Evolutionary conservation across 1,140 invertebrate genomes (phyloP).

Genomic region (Bactericera cockerelli): DNA sequence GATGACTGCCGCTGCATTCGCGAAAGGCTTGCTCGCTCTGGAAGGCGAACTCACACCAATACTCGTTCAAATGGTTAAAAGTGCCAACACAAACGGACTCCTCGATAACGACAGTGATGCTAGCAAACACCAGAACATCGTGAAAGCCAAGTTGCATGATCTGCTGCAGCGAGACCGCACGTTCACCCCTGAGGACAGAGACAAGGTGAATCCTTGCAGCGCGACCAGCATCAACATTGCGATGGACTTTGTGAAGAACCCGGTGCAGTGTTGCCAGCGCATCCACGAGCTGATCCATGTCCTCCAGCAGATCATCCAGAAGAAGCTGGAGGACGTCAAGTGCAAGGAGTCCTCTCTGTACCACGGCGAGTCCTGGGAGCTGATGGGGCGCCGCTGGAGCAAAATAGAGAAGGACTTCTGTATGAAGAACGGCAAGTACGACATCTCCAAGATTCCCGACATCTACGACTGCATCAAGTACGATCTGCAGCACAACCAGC

Average conservation of each 20-base stretch:
- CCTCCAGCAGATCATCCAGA: slow-evolving; percentile 66
- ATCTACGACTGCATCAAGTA: slow-evolving; percentile 99
- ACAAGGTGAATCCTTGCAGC: slow-evolving; percentile 75
- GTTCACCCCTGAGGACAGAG: slow-evolving; percentile 70
- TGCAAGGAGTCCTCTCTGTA: slow-evolving; percentile 84
- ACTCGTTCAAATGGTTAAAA: slow-evolving; percentile 99
- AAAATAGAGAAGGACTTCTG: slow-evolving; percentile 99
- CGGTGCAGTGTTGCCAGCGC: slow-evolving; percentile 79
- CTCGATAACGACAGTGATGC: slow-evolving; percentile 96
- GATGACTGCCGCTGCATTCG: slow-evolving; percentile 99
- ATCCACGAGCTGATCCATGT: slow-evolving; percentile 74
- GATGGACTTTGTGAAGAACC: slow-evolving; percentile 91
- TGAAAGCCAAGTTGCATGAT: slow-evolving; percentile 85
- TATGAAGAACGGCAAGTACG: slow-evolving; percentile 79
- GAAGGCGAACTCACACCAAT: slow-evolving; percentile 98
- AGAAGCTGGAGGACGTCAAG: slow-evolving; percentile 74
- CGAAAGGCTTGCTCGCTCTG: slow-evolving; percentile 89
- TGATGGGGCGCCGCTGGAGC: slow-evolving; percentile 94
- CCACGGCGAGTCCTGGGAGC: slow-evolving; percentile 97
- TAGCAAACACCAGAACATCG: slow-evolving; percentile 90
- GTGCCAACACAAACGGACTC: slow-evolving; percentile 94
- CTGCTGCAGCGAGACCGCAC: slow-evolving; percentile 82
- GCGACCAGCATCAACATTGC: slow-evolving; percentile 76
- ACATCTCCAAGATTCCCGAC: slow-evolving; percentile 98
- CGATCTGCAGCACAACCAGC: slow-evolving; percentile 95